phyloP scores from a whole-genome alignment of 37 sponge, comb jelly and placozoan genomes.

The Chondrilla cf. caribensis region DNA sequence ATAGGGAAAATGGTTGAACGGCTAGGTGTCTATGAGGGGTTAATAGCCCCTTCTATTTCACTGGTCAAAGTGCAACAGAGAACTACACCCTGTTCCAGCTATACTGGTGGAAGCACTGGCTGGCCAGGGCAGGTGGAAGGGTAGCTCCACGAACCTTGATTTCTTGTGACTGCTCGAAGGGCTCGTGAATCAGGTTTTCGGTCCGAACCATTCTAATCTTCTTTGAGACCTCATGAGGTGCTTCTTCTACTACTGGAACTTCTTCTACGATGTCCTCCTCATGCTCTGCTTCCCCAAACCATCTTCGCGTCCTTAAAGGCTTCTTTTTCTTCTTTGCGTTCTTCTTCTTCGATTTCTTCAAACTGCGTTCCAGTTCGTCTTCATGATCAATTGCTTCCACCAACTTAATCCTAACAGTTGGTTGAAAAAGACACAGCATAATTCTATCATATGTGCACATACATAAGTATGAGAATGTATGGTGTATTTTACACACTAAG shows the following conservation, averaged over 20 bases:
- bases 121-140: neutral
- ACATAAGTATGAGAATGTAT: neutral
- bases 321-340: conserved; percentile 16
- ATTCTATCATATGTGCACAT: neutral
- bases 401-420: neutral
- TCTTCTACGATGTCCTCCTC: neutral
- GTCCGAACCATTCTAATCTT: conserved; percentile 69
- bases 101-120: too few relatives aligned
- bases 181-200: conserved; percentile 68
- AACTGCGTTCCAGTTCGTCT: neutral
- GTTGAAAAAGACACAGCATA: too few relatives aligned
- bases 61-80: too few relatives aligned
- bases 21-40: too few relatives aligned
- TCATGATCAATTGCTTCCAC: neutral
- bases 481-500: too few relatives aligned
- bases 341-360: neutral
- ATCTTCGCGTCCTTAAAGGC: neutral
- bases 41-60: too few relatives aligned
- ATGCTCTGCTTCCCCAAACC: neutral
- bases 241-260: neutral
- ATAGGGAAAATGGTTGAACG: too few relatives aligned
- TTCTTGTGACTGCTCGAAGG: conserved; percentile 70
- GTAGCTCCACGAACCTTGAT: conserved; percentile 42
- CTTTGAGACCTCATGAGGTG: neutral
- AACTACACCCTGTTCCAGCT: too few relatives aligned